Conservation (phyloP, 2,113 vertebrate genomes). For the Dromas ardeola region DNA sequence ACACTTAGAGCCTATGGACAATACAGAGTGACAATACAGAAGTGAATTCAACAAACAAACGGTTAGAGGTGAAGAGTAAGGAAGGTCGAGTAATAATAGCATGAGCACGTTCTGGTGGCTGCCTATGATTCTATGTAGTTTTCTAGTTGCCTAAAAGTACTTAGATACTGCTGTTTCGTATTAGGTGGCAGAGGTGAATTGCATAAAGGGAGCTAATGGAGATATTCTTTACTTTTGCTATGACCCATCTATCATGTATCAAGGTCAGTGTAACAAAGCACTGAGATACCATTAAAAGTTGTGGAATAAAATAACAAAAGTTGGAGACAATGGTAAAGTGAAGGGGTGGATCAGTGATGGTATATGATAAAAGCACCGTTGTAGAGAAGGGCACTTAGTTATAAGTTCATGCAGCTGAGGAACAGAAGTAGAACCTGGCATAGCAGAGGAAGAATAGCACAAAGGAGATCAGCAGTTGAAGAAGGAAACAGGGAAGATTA, state of each 20-base stretch:
- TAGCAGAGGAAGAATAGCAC: neutral
- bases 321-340: neutral
- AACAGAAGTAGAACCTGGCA: neutral
- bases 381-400: neutral
- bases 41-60: neutral
- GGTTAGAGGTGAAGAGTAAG: neutral
- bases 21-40: neutral
- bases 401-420: neutral
- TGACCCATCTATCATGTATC: neutral
- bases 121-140: neutral
- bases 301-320: neutral
- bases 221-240: neutral
- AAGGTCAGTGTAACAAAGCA: neutral
- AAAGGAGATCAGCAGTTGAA: neutral
- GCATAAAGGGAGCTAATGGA: neutral
- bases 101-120: neutral
- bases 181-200: neutral
- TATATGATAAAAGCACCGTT: neutral
- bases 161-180: neutral
- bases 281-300: neutral
- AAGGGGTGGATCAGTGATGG: neutral
- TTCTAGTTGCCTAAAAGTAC: neutral
- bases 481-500: neutral
- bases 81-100: neutral
- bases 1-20: neutral